Evolutionary conservation across 2,113 vertebrate genomes (phyloP), one percentile per base, ranked within the genome.

Genomic region (Ochotona curzoniae): DNA sequence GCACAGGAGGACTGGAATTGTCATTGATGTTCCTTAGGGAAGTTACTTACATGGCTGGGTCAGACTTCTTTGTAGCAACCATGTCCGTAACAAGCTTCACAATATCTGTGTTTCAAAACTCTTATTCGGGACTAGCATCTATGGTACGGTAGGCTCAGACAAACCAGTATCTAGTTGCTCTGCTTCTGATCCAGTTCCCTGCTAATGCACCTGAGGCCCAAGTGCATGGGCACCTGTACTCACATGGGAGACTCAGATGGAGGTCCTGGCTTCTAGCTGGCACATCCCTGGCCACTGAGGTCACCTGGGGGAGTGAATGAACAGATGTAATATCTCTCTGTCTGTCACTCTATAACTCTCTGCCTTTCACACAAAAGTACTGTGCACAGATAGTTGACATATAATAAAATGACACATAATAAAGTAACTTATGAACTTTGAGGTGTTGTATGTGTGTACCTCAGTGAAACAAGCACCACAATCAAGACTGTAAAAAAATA

Each of bases 21-120:
- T 35, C 75, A 21, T 6, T 47, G 26, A 51, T 0, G 8, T 20
- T 60, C 60, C 28, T 51, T 69, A 54, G 66, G 17, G 8, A 71
- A 60, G 8, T 13, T 60, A 9, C 7, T 84, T 54, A 25, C n/a
- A n/a, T 0, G 30, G n/a, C 7, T 30, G n/a, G 3, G 35, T 90
- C 78, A 66, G 69, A 26, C 20, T 66, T 60, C 51, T 93, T 90
- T 88, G 47, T 49, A 94, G 71, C 51, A 30, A 54, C 87, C 38
- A 11, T 8, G 25, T 54, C 51, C 47, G 49, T 60, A 81, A 47
- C 70, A 26, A 49, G 8, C 73, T 78, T 61, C 69, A 67, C 11
- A 64, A 32, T 63, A 51, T 82, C 8, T 69, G 44, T 51, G 9
- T 57, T n/a, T 91, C 60, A 63, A 18, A 32, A 71, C n/a, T 32